Evolutionary conservation across 2,888 invertebrate genomes (phyloP).

Genomic region (Bugula neritina): DNA sequence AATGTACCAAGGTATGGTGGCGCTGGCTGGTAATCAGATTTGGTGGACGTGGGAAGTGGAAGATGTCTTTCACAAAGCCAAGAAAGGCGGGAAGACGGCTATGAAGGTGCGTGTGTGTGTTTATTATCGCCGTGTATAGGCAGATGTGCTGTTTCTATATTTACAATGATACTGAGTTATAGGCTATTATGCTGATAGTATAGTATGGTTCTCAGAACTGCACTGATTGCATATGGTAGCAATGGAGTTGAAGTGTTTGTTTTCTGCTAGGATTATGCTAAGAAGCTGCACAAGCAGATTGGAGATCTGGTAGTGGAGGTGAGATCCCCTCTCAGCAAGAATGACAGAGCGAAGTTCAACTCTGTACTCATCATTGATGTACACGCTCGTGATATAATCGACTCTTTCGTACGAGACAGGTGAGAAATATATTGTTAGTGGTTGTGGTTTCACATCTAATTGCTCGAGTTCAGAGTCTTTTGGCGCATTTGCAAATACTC

Average conservation of each 20-base stretch:
- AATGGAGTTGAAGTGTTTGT: background rate
- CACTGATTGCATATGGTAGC: too few relatives aligned
- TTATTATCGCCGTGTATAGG: too few relatives aligned
- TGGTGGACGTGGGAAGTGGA: conserved; percentile 97
- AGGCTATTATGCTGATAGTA: too few relatives aligned
- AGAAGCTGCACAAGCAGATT: conserved; percentile 72
- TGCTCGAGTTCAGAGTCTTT: too few relatives aligned
- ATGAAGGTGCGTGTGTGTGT: conserved; percentile 68
- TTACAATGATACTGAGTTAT: too few relatives aligned
- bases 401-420: conserved; percentile 60
- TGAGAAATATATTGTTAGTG: too few relatives aligned
- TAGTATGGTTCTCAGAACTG: too few relatives aligned
- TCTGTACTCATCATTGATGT: conserved; percentile 85
- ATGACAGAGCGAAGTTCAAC: conserved; percentile 80
- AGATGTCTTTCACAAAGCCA: conserved; percentile 67
- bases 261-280: conserved; percentile 63
- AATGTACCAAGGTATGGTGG: conserved; percentile 81
- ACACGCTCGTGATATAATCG: conserved; percentile 83
- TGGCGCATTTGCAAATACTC: too few relatives aligned
- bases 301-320: conserved; percentile 72
- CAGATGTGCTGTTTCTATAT: too few relatives aligned
- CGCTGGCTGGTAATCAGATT: conserved; percentile 76
- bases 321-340: conserved; percentile 66
- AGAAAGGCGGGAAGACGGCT: conserved; percentile 67
- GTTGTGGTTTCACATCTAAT: too few relatives aligned